Conservation (phyloP, 64 coral and sea anemone species). For the Actinia tenebrosa region DNA sequence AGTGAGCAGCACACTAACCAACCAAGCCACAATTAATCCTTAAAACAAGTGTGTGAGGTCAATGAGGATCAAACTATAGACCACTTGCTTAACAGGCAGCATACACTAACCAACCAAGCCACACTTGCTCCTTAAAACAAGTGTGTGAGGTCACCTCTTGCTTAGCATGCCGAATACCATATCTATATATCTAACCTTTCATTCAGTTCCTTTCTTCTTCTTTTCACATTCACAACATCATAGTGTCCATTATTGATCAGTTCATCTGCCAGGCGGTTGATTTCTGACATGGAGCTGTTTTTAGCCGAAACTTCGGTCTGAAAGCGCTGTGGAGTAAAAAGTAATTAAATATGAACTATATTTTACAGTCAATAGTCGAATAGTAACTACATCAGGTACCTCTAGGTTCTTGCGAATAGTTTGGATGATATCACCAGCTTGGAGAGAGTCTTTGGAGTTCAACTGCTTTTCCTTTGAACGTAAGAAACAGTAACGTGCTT, state of each 20-base stretch:
- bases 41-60: too few species aligned
- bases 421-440: slow-evolving; percentile 47
- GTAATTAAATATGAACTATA: neutral
- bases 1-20: too few species aligned
- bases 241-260: slow-evolving; percentile 41
- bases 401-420: slow-evolving; percentile 68
- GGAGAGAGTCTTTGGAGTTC: slow-evolving; percentile 32
- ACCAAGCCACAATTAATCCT: too few species aligned
- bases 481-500: too few species aligned
- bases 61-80: too few species aligned
- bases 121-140: too few species aligned
- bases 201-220: slow-evolving; percentile 71
- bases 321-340: slow-evolving; percentile 41
- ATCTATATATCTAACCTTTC: slow-evolving; percentile 38
- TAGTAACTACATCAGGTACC: neutral
- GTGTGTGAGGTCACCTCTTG: too few species aligned
- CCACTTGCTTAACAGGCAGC: too few species aligned
- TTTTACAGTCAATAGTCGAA: neutral
- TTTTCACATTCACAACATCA: slow-evolving; percentile 48
- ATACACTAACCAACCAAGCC: too few species aligned
- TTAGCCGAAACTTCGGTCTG: slow-evolving; percentile 71
- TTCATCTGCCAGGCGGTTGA: slow-evolving; percentile 74
- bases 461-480: slow-evolving; percentile 63
- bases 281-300: slow-evolving; percentile 56
- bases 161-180: neutral